Conservation (phyloP, 2,113 vertebrate species). For the Mastomys coucha region DNA sequence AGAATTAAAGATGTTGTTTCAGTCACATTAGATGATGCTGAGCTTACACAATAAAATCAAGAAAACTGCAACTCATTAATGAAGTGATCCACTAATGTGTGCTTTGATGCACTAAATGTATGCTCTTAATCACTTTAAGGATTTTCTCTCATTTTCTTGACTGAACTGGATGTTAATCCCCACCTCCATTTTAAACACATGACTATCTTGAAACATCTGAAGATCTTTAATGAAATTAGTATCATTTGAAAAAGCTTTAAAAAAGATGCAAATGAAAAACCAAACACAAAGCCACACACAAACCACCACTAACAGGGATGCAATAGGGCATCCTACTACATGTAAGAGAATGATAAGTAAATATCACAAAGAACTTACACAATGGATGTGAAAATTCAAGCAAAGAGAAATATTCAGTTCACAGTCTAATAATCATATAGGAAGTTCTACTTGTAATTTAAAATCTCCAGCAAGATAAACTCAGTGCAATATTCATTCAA, state of each 20-base stretch:
- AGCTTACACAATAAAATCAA: constrained; percentile 58
- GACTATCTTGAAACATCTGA: background rate
- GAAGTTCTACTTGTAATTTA: constrained; percentile 3
- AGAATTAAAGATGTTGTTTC: constrained; percentile 62
- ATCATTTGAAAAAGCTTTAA: background rate
- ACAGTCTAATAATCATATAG: background rate
- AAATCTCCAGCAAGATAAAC: background rate
- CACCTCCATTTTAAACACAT: background rate
- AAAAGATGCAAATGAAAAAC: background rate
- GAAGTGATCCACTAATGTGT: constrained; percentile 23
- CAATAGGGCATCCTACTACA: background rate
- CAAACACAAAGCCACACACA: background rate
- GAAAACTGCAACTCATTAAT: constrained; percentile 15
- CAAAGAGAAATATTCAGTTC: background rate
- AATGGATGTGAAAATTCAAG: background rate
- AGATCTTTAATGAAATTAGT: background rate
- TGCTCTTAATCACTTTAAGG: background rate
- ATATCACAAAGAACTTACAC: background rate
- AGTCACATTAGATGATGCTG: constrained; percentile 48
- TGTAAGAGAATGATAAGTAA: background rate
- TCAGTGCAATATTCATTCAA: background rate
- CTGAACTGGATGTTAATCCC: background rate
- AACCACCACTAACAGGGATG: background rate
- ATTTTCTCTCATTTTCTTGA: constrained; percentile 25
- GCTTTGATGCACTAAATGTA: constrained; percentile 32